Percentiles rank a stretch among this genome's conserved stretches.
Evolutionary conservation across 1,140 invertebrate species (phyloP).

Genomic region (Pseudoatta argentina): DNA sequence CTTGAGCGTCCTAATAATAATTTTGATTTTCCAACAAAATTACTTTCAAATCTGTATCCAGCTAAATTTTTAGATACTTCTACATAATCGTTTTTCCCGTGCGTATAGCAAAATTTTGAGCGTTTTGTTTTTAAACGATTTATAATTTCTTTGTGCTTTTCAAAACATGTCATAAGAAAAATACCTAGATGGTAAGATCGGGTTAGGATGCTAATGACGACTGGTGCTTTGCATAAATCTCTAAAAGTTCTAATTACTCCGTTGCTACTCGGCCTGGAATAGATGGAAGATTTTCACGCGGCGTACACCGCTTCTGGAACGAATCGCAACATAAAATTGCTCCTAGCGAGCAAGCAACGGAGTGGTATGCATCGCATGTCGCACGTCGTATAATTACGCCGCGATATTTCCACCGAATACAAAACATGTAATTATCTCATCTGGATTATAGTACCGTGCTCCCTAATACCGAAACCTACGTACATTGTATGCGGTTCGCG

Average conservation of each 20-base stretch:
- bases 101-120: not conserved
- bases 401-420: slow-evolving; percentile 62
- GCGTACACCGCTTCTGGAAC: slow-evolving; percentile 8
- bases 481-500: slow-evolving; percentile 25
- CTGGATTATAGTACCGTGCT: slow-evolving; percentile 50
- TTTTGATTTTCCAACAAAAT: too few relatives aligned
- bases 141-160: not conserved
- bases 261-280: not conserved
- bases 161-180: not conserved
- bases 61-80: too few relatives aligned
- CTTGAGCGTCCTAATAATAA: too few relatives aligned
- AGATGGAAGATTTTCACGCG: slow-evolving; percentile 29
- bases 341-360: slow-evolving; percentile 22
- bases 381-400: slow-evolving; percentile 53
- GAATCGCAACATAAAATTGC: slow-evolving; percentile 30
- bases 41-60: too few relatives aligned
- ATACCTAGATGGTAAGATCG: not conserved
- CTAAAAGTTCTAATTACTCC: slow-evolving; percentile 24
- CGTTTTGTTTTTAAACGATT: not conserved
- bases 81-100: too few relatives aligned
- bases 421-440: slow-evolving; percentile 62
- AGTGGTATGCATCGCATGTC: slow-evolving; percentile 51
- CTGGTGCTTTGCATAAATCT: not conserved
- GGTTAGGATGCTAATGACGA: not conserved
- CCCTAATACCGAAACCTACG: slow-evolving; percentile 48